Evolutionary conservation across 2,113 vertebrate species (phyloP), one percentile per base, ranked within the genome.

Genomic region (Salvelinus alpinus): DNA sequence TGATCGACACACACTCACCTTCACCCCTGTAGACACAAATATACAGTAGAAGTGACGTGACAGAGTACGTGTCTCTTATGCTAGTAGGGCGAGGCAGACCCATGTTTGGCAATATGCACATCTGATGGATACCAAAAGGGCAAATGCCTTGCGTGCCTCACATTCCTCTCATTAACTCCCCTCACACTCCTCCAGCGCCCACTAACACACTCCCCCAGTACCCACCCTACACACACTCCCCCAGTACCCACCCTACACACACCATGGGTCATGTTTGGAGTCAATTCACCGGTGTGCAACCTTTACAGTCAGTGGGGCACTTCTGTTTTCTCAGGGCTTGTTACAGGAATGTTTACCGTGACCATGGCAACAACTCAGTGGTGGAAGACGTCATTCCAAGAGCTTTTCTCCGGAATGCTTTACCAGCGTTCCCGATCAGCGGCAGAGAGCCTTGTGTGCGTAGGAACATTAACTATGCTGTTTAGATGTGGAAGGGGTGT

Each of bases 111-210:
- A 44, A 9, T 44, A 44, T 44, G 31, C 57, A 67, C 60, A 62
- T 51, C 51, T 71, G 44, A 5, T 54, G 73, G 78, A 84, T 72
- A 87, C 76, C 38, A 87, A 77, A 84, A 81, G 16, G 82, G 80
- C 73, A 86, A 80, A 87, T 80, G 67, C 68, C 78, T 82, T 13
- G 79, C 83, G n/a, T 84, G 77, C 71, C 73, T 82, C 14, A 83
- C 82, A 91, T 89, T 90, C 87, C 85, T 78, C 62, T 34, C 62
- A 83, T 81, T 59, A 77, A 90, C 89, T 88, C 85, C 82, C 70
- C 74, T 75, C 25, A 73, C 16, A 71, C 78, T 74, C 70, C 78
- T 64, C 22, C 8, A 38, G 11, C 3, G 11, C 66, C 20, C 64
- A 34, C 34, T 34, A 62, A 60, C 29, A 60, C 11, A 34, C 1